Conservation (phyloP, 2,888 invertebrate species). For the Coleophora deauratella region DNA sequence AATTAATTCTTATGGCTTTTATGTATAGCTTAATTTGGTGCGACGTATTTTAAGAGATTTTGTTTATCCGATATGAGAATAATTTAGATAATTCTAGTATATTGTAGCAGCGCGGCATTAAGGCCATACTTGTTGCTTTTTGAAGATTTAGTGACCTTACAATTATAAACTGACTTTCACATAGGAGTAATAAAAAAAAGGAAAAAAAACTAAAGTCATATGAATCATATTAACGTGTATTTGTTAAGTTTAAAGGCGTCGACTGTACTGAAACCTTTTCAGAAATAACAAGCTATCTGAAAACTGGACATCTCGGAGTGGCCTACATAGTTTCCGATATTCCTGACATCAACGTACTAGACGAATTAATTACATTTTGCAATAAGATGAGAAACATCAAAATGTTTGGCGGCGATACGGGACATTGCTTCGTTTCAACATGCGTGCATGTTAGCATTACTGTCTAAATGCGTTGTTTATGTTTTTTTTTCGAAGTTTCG, state of each 20-base stretch:
- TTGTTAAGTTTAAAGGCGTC: neutral
- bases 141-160: too few relatives aligned
- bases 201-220: too few relatives aligned
- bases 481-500: neutral
- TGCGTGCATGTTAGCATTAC: constrained; percentile 10
- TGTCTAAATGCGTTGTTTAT: neutral
- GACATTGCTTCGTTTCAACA: constrained; percentile 54
- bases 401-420: constrained; percentile 57
- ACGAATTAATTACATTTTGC: constrained; percentile 66
- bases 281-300: too few relatives aligned
- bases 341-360: constrained; percentile 34
- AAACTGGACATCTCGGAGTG: constrained; percentile 5
- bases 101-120: too few relatives aligned
- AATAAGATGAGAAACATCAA: constrained; percentile 59
- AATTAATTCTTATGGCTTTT: constrained; percentile 25
- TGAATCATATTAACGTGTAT: too few relatives aligned
- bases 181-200: too few relatives aligned
- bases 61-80: constrained; percentile 5
- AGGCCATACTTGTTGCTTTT: too few relatives aligned
- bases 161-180: too few relatives aligned
- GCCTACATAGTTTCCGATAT: constrained; percentile 33
- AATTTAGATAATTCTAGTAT: too few relatives aligned
- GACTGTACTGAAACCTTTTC: neutral
- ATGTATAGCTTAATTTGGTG: constrained; percentile 25
- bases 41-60: constrained; percentile 17